phyloP scores from a whole-genome alignment of 2,797 vertebrate genomes.

The Galago senegalensis region DNA sequence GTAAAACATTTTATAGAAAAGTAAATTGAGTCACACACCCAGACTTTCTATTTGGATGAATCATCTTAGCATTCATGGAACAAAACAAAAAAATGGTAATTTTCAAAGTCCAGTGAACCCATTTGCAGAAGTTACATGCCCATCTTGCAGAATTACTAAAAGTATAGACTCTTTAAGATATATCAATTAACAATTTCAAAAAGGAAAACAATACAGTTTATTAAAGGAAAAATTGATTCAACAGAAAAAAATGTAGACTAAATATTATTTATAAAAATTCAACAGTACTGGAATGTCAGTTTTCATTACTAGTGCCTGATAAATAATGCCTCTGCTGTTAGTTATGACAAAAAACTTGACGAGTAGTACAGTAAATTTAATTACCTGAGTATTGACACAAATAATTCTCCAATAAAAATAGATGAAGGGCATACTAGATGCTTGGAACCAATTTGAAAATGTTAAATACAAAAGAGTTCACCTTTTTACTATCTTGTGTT shows the following conservation, averaged over 20 bases:
- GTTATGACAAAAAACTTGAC: constrained; percentile 70
- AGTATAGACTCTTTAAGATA: background rate
- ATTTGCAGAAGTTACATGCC: background rate
- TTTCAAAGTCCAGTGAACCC: background rate
- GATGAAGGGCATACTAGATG: constrained; percentile 70
- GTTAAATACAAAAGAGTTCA: constrained; percentile 21
- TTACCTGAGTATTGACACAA: constrained; percentile 81
- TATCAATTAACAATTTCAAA: background rate
- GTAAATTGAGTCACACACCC: background rate
- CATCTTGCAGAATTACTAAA: background rate
- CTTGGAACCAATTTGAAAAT: constrained; percentile 81
- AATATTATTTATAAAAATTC: constrained; percentile 79
- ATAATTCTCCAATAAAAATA: constrained; percentile 74
- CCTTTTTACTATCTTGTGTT: constrained; percentile 74
- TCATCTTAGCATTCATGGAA: background rate
- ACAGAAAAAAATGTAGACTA: constrained; percentile 55
- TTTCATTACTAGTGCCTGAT: constrained; percentile 81
- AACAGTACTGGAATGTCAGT: constrained; percentile 80
- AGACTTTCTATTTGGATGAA: background rate
- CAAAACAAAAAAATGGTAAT: background rate
- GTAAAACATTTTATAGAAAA: background rate
- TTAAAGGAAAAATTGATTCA: background rate
- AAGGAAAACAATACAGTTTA: background rate
- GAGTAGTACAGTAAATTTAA: constrained; percentile 69
- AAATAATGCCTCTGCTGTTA: constrained; percentile 76